phyloP scores from a whole-genome alignment of 2,113 vertebrate species.

The mouse (Mus musculus) region GRCm39 chr7:144746501-144747000 shows the following conservation, averaged over 20 bases:
- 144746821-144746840: background rate
- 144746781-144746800: conserved; percentile 41
- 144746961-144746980: background rate
- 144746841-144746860: too few species aligned
- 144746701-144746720: conserved; percentile 52
- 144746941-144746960: background rate
- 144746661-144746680: conserved; percentile 68
- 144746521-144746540: background rate
- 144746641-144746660: background rate
- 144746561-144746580: background rate
- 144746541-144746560: background rate
- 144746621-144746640: conserved; percentile 71
- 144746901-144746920: background rate
- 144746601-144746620: conserved; percentile 57
- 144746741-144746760: background rate
- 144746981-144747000: background rate
- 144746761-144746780: conserved; percentile 53
- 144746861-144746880: rapidly evolving
- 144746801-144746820: background rate
- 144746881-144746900: background rate
- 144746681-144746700: conserved; percentile 60
- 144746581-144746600: background rate
- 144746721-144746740: conserved; percentile 70
- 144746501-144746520: background rate
- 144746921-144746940: background rate